Evolutionary conservation across 2,888 invertebrate species (phyloP).

Genomic region (Ochropleura plecta): DNA sequence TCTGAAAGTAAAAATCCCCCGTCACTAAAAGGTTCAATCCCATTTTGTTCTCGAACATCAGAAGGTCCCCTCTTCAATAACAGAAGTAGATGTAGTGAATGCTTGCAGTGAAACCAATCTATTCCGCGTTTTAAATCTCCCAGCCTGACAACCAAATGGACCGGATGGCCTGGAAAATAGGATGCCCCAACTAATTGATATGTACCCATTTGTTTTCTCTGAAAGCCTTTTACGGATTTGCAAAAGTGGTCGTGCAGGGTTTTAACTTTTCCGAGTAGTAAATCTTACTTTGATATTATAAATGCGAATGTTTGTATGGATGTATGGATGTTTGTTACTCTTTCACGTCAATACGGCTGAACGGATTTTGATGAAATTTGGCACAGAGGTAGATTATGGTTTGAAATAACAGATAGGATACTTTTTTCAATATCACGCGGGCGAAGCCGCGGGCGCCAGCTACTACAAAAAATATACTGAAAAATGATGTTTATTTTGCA

Average conservation of each 20-base stretch:
- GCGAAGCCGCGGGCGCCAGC: too few relatives aligned
- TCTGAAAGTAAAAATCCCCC: background rate
- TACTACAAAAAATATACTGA: too few relatives aligned
- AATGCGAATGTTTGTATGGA: too few relatives aligned
- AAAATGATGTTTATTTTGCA: too few relatives aligned
- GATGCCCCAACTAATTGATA: slow-evolving; percentile 59
- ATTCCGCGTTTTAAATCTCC: slow-evolving; percentile 49
- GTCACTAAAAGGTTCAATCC: background rate
- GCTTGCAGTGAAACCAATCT: slow-evolving; percentile 46
- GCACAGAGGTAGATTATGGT: too few relatives aligned
- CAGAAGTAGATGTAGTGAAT: slow-evolving; percentile 15
- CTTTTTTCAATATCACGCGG: too few relatives aligned
- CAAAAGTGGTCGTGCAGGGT: background rate
- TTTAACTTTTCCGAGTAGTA: too few relatives aligned
- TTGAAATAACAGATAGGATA: too few relatives aligned
- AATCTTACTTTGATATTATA: too few relatives aligned
- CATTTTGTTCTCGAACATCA: slow-evolving; percentile 6
- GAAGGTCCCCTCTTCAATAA: slow-evolving; percentile 18
- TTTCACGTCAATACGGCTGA: too few relatives aligned
- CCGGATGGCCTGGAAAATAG: slow-evolving; percentile 59
- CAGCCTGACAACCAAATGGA: slow-evolving; percentile 32
- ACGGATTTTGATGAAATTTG: too few relatives aligned
- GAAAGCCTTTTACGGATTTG: slow-evolving; percentile 33
- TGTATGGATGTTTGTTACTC: too few relatives aligned
- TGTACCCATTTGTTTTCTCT: slow-evolving; percentile 35